These are phyloP conservation scores for Pleuronectes platessa DNA, from an alignment of 2,113 vertebrate species.

Conservation along the genomic window DNA sequence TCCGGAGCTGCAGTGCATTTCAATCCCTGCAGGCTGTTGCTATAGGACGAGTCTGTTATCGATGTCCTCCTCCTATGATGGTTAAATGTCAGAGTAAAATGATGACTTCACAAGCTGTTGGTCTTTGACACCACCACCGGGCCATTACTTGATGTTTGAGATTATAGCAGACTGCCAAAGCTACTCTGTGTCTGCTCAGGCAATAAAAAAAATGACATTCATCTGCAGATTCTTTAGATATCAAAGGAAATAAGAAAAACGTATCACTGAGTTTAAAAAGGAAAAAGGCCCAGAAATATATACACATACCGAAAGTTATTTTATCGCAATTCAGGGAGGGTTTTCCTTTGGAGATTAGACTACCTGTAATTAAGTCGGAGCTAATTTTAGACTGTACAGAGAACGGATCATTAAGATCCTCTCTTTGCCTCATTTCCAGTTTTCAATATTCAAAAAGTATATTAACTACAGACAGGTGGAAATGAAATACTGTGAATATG, in stretches of 20 bases:
- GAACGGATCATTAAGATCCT: slow-evolving; percentile 16
- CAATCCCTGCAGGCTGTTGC: too few relatives aligned
- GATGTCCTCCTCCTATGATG: not conserved
- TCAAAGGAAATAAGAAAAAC: slow-evolving; percentile 15
- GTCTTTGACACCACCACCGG: slow-evolving; percentile 5
- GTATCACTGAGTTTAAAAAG: not conserved
- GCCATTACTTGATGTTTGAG: slow-evolving; percentile 5
- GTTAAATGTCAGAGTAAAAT: slow-evolving; percentile 24
- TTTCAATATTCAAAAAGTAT: slow-evolving; percentile 19
- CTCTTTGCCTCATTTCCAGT: slow-evolving; percentile 17
- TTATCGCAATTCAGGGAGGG: not conserved
- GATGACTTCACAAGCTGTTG: not conserved
- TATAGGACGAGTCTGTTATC: not conserved
- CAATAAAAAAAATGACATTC: slow-evolving; percentile 1
- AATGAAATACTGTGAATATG: not conserved
- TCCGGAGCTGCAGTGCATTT: not conserved
- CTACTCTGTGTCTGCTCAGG: slow-evolving; percentile 4
- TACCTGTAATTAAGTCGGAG: slow-evolving; percentile 27
- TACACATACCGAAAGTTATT: too few relatives aligned
- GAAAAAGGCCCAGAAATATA: not conserved
- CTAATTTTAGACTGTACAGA: slow-evolving; percentile 12
- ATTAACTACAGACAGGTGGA: not conserved
- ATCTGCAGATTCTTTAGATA: not conserved
- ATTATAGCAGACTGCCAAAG: not conserved
- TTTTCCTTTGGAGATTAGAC: not conserved